A percentile compares a stretch with the other conserved stretches of the same genome.
These are phyloP conservation scores for Equus przewalskii DNA, from an alignment of 2,113 vertebrate genomes.

Conservation along the genomic window DNA sequence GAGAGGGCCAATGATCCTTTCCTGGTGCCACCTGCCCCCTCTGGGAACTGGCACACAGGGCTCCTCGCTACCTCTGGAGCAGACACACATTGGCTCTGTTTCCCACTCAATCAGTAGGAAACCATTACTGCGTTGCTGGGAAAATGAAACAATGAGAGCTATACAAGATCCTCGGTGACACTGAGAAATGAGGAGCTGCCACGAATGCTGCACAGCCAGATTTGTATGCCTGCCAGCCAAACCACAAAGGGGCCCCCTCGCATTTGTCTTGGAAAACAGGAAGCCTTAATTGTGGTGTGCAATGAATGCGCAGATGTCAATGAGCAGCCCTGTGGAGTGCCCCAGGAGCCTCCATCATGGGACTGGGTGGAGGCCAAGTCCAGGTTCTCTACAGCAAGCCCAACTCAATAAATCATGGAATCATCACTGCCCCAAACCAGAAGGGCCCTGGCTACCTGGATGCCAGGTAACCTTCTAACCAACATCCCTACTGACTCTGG, in stretches of 20 bases:
- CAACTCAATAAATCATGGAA: rapidly evolving
- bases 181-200: slow-evolving; percentile 84
- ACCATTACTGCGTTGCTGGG: slow-evolving; percentile 78
- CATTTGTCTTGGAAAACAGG: slow-evolving; percentile 80
- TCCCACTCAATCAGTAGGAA: slow-evolving; percentile 82
- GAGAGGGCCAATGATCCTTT: no score
- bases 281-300: slow-evolving; percentile 81
- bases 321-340: slow-evolving; percentile 57
- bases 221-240: slow-evolving; percentile 82
- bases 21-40: neutral
- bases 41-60: neutral
- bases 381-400: rapidly evolving
- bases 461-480: neutral
- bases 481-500: neutral
- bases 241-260: slow-evolving; percentile 73
- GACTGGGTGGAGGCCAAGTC: slow-evolving; percentile 45
- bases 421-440: no score
- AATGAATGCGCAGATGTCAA: slow-evolving; percentile 71
- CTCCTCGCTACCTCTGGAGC: neutral
- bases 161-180: slow-evolving; percentile 82
- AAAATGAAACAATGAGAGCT: slow-evolving; percentile 85
- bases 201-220: slow-evolving; percentile 67
- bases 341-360: slow-evolving; percentile 52
- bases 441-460: neutral
- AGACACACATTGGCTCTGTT: slow-evolving; percentile 68